phyloP scores from a whole-genome alignment of 2,888 invertebrate species.

The Parnassius glacialis region DNA sequence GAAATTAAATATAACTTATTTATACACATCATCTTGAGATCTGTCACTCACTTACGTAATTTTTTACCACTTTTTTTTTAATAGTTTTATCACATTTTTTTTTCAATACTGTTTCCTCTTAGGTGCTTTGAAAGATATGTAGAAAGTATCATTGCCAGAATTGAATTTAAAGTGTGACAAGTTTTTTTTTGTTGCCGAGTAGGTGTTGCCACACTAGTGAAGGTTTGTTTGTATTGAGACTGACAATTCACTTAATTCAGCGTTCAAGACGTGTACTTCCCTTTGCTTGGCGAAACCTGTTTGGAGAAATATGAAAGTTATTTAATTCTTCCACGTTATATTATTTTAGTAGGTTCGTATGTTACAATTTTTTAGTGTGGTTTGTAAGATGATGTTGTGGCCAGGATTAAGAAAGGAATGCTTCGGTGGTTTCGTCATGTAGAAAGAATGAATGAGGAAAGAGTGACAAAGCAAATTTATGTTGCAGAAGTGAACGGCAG shows the following conservation, averaged over 20 bases:
- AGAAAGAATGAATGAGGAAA: too few species aligned
- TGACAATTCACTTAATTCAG: conserved; percentile 46
- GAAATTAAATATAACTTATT: conserved; percentile 62
- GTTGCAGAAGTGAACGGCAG: too few species aligned
- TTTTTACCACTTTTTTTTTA: conserved; percentile 57
- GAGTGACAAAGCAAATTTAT: too few species aligned
- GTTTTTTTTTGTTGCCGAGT: conserved; percentile 34
- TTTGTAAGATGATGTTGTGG: too few species aligned
- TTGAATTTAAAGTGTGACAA: conserved; percentile 35
- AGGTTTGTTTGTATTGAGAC: conserved; percentile 48
- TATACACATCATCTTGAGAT: conserved; percentile 70
- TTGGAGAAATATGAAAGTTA: conserved; percentile 17
- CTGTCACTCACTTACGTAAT: conserved; percentile 67
- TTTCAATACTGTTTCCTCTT: conserved; percentile 69
- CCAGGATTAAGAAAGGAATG: too few species aligned
- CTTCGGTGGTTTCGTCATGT: too few species aligned
- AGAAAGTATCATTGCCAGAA: conserved; percentile 40
- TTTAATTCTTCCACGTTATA: not conserved
- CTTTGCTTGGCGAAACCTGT: conserved; percentile 67
- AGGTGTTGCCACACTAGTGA: conserved; percentile 53
- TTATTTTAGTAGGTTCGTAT: not conserved
- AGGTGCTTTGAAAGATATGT: conserved; percentile 44
- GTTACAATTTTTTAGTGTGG: not conserved
- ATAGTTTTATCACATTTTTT: conserved; percentile 75
- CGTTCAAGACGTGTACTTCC: conserved; percentile 67